Conservation (phyloP, 2,888 invertebrate genomes). For the Merodon equestris region DNA sequence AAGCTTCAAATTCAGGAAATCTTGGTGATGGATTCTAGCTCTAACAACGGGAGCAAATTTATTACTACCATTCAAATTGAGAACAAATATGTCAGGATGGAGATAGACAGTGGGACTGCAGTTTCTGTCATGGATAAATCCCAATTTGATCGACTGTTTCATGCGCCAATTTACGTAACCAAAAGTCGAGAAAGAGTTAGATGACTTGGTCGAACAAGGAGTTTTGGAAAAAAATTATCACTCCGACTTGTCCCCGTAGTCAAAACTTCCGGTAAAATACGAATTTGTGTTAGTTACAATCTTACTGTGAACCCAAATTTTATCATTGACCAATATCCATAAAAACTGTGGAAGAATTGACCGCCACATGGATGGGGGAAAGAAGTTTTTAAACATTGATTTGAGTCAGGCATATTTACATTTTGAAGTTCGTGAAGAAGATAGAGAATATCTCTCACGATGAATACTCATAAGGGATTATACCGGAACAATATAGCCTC, state of each 20-base stretch:
- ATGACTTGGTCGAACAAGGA: too few relatives aligned
- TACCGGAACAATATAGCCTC: constrained; percentile 72
- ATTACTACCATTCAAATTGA: constrained; percentile 18
- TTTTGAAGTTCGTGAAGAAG: constrained; percentile 73
- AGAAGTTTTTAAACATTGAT: constrained; percentile 72
- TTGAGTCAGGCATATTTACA: constrained; percentile 74
- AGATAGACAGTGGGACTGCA: constrained; percentile 26
- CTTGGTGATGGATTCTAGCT: constrained; percentile 17
- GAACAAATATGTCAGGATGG: constrained; percentile 7
- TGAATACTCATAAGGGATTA: constrained; percentile 74
- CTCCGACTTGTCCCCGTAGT: constrained; percentile 72
- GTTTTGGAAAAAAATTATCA: too few relatives aligned
- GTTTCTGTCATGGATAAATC: constrained; percentile 19
- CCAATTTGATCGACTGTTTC: constrained; percentile 14
- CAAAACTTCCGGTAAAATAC: constrained; percentile 70
- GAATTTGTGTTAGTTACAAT: constrained; percentile 70
- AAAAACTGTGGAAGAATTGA: too few relatives aligned
- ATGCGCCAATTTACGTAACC: constrained; percentile 13
- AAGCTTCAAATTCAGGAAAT: constrained; percentile 13
- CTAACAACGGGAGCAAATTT: constrained; percentile 18
- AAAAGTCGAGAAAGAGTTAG: too few relatives aligned
- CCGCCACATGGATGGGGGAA: too few relatives aligned
- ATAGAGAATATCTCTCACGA: constrained; percentile 73
- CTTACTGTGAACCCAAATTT: constrained; percentile 70
- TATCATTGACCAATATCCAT: too few relatives aligned